These are phyloP conservation scores for Amiota mariae DNA, from an alignment of 2,888 invertebrate genomes.

Conservation along the genomic window DNA sequence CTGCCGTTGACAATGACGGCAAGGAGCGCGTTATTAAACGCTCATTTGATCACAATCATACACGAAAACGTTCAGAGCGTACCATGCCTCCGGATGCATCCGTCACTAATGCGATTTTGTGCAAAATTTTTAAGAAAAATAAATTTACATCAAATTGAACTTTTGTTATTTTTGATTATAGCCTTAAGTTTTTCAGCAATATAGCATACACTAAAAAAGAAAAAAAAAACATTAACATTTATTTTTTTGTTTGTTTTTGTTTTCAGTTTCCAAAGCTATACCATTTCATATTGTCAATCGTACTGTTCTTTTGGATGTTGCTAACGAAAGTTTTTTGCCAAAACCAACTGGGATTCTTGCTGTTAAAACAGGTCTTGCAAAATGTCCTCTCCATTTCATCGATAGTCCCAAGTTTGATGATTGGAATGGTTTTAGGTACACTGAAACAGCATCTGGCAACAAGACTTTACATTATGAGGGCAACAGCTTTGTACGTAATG, in stretches of 20 bases:
- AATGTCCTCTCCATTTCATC: slow-evolving; percentile 39
- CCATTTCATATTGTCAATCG: slow-evolving; percentile 16
- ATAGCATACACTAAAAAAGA: background rate
- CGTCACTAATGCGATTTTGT: background rate
- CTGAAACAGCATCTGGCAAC: slow-evolving; percentile 69
- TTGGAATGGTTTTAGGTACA: slow-evolving; percentile 59
- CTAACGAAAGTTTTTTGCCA: slow-evolving; percentile 28
- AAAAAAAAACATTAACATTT: background rate
- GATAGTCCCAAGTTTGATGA: slow-evolving; percentile 47
- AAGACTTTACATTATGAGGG: slow-evolving; percentile 69
- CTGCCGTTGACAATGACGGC: slow-evolving; percentile 61
- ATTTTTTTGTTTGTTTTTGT: too few species aligned
- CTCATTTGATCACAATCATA: slow-evolving; percentile 68
- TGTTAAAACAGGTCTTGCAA: slow-evolving; percentile 38
- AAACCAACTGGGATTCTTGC: background rate
- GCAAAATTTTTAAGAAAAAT: background rate
- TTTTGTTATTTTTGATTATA: background rate
- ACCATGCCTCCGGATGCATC: background rate
- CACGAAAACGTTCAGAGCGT: slow-evolving; percentile 53
- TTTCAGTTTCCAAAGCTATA: background rate
- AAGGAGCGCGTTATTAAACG: slow-evolving; percentile 67
- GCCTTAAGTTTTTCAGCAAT: too few species aligned
- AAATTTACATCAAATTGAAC: background rate
- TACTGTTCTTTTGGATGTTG: background rate
- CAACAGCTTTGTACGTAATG: slow-evolving; percentile 72